Conservation (phyloP, 1,140 invertebrate species). For the Procambarus virginalis region DNA sequence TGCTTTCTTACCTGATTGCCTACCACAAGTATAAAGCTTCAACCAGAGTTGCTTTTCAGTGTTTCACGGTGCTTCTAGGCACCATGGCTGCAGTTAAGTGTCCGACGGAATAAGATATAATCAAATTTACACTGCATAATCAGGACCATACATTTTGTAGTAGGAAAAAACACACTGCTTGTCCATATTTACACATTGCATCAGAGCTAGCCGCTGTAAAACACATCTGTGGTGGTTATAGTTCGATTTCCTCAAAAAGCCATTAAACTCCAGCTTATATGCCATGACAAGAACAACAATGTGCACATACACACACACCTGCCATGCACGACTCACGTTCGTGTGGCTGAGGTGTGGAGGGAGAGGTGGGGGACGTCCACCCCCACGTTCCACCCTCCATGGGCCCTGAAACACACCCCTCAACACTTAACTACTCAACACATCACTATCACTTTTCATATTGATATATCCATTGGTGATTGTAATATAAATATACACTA, state of each 20-base stretch:
- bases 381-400: slow-evolving; percentile 69
- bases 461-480: slow-evolving; percentile 18
- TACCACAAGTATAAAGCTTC: too few species aligned
- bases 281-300: slow-evolving; percentile 61
- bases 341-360: slow-evolving; percentile 69
- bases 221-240: not conserved
- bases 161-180: too few species aligned
- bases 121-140: too few species aligned
- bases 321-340: slow-evolving; percentile 68
- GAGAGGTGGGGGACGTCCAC: slow-evolving; percentile 68
- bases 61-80: too few species aligned
- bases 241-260: slow-evolving; percentile 50
- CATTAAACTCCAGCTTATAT: slow-evolving; percentile 57
- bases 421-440: slow-evolving; percentile 42
- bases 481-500: not conserved
- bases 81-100: too few species aligned
- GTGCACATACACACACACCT: slow-evolving; percentile 62
- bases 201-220: too few species aligned
- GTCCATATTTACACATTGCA: too few species aligned
- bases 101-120: too few species aligned
- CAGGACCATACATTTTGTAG: too few species aligned
- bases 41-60: too few species aligned
- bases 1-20: too few species aligned
- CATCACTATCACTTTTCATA: slow-evolving; percentile 6
- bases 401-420: slow-evolving; percentile 67